Conservation (phyloP, 2,113 vertebrate species). For the Pongo pygmaeus region DNA sequence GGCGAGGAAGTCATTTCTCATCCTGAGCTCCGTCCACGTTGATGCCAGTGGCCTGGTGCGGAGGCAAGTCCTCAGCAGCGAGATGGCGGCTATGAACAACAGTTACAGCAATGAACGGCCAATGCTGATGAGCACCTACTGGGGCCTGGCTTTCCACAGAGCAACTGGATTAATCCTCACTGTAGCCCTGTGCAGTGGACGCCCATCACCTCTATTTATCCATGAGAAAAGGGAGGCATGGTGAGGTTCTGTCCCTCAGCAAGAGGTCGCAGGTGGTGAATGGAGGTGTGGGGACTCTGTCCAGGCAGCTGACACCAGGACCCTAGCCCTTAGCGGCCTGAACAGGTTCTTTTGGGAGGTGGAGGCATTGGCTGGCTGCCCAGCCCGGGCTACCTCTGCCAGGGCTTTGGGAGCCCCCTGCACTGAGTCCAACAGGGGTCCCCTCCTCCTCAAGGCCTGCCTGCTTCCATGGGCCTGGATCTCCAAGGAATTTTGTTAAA, state of each 20-base stretch:
- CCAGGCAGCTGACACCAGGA: neutral
- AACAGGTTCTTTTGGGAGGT: neutral
- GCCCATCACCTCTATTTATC: too few species aligned
- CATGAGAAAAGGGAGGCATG: rapidly evolving
- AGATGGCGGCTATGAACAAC: rapidly evolving
- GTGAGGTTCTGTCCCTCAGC: neutral
- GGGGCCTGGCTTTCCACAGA: neutral
- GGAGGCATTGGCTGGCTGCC: neutral
- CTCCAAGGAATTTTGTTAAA: neutral
- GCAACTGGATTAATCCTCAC: rapidly evolving
- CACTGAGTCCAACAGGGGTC: rapidly evolving
- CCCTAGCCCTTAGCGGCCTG: neutral
- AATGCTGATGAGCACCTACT: rapidly evolving
- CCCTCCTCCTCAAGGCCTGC: neutral
- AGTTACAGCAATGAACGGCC: rapidly evolving
- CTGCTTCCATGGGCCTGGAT: neutral
- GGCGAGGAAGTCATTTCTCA: neutral
- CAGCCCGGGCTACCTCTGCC: rapidly evolving
- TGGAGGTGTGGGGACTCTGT: rapidly evolving
- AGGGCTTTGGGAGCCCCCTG: neutral
- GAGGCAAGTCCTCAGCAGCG: rapidly evolving
- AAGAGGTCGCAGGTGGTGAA: neutral
- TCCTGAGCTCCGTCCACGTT: rapidly evolving
- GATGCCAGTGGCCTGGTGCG: rapidly evolving
- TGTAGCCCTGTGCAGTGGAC: rapidly evolving